Evolutionary conservation across 1,140 invertebrate genomes (phyloP).

Genomic region (Ectropis grisescens): DNA sequence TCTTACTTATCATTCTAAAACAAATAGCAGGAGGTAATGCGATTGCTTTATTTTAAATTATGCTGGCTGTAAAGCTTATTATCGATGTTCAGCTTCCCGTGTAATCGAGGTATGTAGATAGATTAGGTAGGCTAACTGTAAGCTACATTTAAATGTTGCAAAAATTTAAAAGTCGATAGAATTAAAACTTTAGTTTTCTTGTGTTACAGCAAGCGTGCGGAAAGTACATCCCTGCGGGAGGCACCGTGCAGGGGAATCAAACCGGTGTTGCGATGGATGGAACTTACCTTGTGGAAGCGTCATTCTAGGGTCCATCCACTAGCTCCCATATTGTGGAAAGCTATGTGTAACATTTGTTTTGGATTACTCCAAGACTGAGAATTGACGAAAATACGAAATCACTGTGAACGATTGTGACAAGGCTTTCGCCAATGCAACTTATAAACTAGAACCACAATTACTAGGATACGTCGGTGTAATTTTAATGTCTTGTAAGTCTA

Average conservation of each 20-base stretch:
- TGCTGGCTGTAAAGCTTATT: constrained; percentile 11
- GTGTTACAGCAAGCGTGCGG: constrained; percentile 80
- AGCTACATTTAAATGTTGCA: no score
- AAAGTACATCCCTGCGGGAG: constrained; percentile 86
- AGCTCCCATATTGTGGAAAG: constrained; percentile 49
- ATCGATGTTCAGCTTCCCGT: constrained; percentile 16
- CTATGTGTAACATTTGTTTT: constrained; percentile 47
- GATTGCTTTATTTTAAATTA: no score
- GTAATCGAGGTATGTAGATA: constrained; percentile 6
- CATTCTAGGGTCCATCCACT: constrained; percentile 74
- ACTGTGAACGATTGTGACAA: no score
- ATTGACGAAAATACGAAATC: no score
- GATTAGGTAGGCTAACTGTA: neutral
- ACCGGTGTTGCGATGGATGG: constrained; percentile 84
- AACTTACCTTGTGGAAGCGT: constrained; percentile 86
- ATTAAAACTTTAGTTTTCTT: constrained; percentile 14
- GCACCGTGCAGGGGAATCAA: constrained; percentile 81
- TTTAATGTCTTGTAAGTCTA: constrained; percentile 41
- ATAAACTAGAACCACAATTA: constrained; percentile 32
- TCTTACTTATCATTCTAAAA: no score
- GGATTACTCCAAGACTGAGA: no score
- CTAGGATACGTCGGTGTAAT: constrained; percentile 35
- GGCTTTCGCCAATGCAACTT: neutral
- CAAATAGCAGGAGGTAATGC: no score
- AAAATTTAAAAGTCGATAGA: no score